phyloP scores from a whole-genome alignment of 2,797 vertebrate genomes.

The Phoxinus dragarum region DNA sequence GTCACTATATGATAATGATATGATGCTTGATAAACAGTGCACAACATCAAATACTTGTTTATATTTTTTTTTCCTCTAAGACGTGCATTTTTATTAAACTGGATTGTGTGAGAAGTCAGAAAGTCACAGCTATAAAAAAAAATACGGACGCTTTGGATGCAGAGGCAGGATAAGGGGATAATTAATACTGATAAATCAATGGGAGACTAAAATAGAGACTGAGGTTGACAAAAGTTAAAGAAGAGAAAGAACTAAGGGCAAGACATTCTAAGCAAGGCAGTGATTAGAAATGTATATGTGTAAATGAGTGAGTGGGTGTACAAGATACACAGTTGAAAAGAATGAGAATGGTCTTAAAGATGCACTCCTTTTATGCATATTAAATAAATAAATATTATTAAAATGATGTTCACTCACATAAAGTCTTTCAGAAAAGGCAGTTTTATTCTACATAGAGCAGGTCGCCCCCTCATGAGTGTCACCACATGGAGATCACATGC shows the following conservation, averaged over 20 bases:
- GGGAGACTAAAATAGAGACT: slow-evolving; percentile 1
- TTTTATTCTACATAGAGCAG: too few species aligned
- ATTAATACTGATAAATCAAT: neutral
- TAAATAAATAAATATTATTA: neutral
- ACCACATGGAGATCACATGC: neutral
- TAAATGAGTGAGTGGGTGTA: neutral
- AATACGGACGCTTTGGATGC: neutral
- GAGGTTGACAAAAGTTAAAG: neutral
- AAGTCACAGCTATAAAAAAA: neutral
- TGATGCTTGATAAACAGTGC: neutral
- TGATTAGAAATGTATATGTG: neutral
- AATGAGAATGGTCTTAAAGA: neutral
- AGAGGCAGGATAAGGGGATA: neutral
- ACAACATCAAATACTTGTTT: neutral
- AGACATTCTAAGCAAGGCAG: neutral
- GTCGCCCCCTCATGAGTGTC: too few species aligned
- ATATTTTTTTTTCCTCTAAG: too few species aligned
- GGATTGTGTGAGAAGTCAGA: neutral
- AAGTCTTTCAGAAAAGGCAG: neutral
- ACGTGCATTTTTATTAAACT: slow-evolving; percentile 35
- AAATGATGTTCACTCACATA: neutral
- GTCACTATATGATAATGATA: slow-evolving; percentile 15
- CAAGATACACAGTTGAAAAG: neutral
- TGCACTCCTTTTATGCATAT: neutral
- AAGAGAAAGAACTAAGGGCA: neutral